Evolutionary conservation across 2,113 vertebrate genomes (phyloP).

Genomic region (Blennius ocellaris): DNA sequence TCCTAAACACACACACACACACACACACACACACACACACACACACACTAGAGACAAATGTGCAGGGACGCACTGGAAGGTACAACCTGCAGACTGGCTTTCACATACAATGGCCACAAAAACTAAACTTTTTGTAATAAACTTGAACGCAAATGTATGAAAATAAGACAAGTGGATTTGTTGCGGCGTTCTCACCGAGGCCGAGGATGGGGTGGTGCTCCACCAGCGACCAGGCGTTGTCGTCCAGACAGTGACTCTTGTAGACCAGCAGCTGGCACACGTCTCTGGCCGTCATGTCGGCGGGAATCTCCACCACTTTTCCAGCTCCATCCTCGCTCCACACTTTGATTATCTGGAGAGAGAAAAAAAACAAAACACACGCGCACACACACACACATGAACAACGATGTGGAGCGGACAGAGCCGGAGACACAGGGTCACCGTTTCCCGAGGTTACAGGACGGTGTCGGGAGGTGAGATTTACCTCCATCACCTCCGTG

Average conservation of each 20-base stretch:
- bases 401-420: no score
- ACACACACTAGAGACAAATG: not conserved
- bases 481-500: conserved; percentile 73
- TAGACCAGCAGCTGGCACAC: conserved; percentile 98
- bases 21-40: not conserved
- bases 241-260: conserved; percentile 97
- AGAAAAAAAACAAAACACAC: conserved; percentile 38
- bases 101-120: no score
- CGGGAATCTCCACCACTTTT: conserved; percentile 95
- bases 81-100: not conserved
- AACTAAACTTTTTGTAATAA: no score
- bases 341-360: conserved; percentile 98
- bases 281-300: conserved; percentile 95
- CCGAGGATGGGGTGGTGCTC: conserved; percentile 96
- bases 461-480: conserved; percentile 13
- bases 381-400: no score
- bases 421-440: not conserved
- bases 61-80: not conserved
- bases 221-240: conserved; percentile 97
- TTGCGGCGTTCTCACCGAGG: conserved; percentile 83
- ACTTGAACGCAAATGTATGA: no score
- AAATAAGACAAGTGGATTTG: not conserved
- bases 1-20: not conserved
- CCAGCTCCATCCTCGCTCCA: conserved; percentile 97
- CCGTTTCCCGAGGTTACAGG: not conserved